A percentile compares a stretch with the other conserved stretches of the same genome.
Evolutionary conservation across 2,797 vertebrate species (phyloP).

Genomic region (Spinus olivaceus): DNA sequence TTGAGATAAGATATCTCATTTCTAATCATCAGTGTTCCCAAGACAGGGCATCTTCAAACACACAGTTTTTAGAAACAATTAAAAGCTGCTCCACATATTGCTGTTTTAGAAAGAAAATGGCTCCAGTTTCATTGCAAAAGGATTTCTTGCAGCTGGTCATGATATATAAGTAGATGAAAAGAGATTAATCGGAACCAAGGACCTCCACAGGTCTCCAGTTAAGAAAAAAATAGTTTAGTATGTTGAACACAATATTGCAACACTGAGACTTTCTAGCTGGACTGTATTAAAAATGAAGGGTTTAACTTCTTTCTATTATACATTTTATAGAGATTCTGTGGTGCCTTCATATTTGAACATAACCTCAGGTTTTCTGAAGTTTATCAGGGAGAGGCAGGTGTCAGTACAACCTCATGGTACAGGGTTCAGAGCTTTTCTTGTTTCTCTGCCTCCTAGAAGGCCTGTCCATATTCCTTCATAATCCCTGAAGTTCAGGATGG

Average conservation of each 20-base stretch:
- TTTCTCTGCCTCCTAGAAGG: not conserved
- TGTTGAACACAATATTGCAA: not conserved
- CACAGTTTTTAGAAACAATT: not conserved
- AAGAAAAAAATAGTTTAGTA: not conserved
- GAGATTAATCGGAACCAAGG: not conserved
- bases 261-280: not conserved
- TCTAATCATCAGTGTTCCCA: not conserved
- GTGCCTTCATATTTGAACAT: not conserved
- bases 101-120: not conserved
- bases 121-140: not conserved
- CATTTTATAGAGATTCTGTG: not conserved
- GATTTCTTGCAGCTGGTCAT: not conserved
- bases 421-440: not conserved
- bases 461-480: not conserved
- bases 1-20: not conserved
- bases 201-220: not conserved
- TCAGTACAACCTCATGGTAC: rapidly evolving
- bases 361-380: not conserved
- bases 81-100: not conserved
- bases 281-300: not conserved
- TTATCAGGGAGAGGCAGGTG: not conserved
- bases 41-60: not conserved
- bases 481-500: not conserved
- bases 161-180: not conserved
- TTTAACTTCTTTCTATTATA: not conserved